phyloP scores from a whole-genome alignment of 2,888 invertebrate species.

The Tigriopus californicus region DNA sequence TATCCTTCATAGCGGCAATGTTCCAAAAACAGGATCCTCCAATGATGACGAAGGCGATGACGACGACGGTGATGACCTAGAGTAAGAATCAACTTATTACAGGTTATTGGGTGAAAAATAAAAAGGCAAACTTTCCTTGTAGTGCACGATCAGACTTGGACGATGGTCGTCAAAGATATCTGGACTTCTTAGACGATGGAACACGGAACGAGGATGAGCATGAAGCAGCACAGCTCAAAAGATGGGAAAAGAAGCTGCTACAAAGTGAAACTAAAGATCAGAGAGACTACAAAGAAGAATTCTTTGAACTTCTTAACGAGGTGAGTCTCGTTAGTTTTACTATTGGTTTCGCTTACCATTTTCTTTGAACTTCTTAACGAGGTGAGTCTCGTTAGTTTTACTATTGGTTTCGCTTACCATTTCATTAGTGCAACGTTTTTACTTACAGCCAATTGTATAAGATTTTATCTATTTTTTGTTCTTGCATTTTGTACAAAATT shows the following conservation, averaged over 20 bases:
- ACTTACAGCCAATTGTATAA: no score
- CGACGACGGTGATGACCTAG: constrained; percentile 1
- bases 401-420: no score
- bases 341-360: no score
- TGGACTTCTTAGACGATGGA: not conserved
- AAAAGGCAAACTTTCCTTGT: no score
- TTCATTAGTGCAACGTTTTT: no score
- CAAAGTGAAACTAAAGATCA: not conserved
- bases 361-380: constrained; percentile 11
- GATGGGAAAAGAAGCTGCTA: not conserved
- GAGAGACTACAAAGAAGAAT: constrained; percentile 7
- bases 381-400: not conserved
- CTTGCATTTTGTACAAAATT: no score
- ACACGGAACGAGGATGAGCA: constrained; percentile 1
- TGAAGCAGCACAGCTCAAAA: not conserved
- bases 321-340: not conserved
- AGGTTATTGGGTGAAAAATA: no score
- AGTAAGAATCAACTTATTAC: no score
- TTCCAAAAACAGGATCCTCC: constrained; percentile 1
- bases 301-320: constrained; percentile 11
- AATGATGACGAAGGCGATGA: not conserved
- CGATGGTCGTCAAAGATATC: no score
- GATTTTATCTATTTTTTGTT: no score
- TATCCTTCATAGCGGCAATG: constrained; percentile 11
- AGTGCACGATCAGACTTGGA: no score